Conservation (phyloP, 2,888 invertebrate species). For the Drosophila formosana region DNA sequence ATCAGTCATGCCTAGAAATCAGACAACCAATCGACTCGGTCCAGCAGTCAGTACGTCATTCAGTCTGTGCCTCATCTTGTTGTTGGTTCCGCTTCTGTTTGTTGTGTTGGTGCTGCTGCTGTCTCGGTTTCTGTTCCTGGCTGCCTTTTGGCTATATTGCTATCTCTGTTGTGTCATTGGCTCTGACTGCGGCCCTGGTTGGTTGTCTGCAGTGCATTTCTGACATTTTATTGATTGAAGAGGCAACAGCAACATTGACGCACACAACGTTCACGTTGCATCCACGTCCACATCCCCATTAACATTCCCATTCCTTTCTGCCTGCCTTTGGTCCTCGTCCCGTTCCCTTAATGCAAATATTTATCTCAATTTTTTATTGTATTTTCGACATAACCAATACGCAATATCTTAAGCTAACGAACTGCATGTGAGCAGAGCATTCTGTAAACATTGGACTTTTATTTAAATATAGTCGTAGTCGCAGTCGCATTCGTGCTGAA, state of each 20-base stretch:
- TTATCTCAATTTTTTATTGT: slow-evolving; percentile 37
- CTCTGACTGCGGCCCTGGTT: slow-evolving; percentile 3
- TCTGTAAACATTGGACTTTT: slow-evolving; percentile 71
- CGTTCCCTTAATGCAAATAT: slow-evolving; percentile 63
- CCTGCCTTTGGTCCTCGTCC: neutral
- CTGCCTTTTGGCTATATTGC: slow-evolving; percentile 8
- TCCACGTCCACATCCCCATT: neutral
- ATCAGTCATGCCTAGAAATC: slow-evolving; percentile 75
- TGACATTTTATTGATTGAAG: slow-evolving; percentile 80
- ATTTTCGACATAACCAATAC: slow-evolving; percentile 49
- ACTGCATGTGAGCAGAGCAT: slow-evolving; percentile 45
- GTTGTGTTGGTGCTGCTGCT: slow-evolving; percentile 15
- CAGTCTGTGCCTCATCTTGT: slow-evolving; percentile 48
- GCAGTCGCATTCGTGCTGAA: slow-evolving; percentile 14
- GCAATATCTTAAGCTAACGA: slow-evolving; percentile 63
- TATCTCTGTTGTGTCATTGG: slow-evolving; percentile 1
- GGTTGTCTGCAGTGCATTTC: slow-evolving; percentile 73
- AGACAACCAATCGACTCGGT: slow-evolving; percentile 64
- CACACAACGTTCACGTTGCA: slow-evolving; percentile 47
- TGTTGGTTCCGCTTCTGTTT: slow-evolving; percentile 7
- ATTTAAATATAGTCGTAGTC: slow-evolving; percentile 63
- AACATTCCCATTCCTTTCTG: neutral
- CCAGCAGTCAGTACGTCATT: slow-evolving; percentile 70
- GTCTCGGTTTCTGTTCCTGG: neutral
- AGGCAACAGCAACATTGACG: slow-evolving; percentile 67